A percentile compares a stretch with the other conserved stretches of the same genome.
Evolutionary conservation across 1,140 invertebrate species (phyloP).

Genomic region (Choristoneura fumiferana): DNA sequence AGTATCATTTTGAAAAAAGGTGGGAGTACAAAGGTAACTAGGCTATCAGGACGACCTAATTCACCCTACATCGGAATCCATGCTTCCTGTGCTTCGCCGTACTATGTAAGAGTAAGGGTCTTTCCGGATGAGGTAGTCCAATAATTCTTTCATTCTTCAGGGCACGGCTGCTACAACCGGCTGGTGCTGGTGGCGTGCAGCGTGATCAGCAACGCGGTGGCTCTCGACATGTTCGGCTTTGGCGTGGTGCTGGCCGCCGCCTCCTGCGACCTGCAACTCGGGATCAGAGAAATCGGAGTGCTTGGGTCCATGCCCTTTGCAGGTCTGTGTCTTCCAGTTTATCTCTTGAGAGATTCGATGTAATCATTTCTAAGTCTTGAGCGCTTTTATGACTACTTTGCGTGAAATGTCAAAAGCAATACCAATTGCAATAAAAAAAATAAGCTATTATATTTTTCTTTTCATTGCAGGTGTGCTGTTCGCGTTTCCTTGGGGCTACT

Average conservation of each 20-base stretch:
- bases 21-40: no score
- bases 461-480: constrained; percentile 43
- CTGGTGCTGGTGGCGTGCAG: constrained; percentile 34
- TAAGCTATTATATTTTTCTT: constrained; percentile 8
- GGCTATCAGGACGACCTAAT: no score
- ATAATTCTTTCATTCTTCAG: constrained; percentile 32
- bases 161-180: constrained; percentile 44
- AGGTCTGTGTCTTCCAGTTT: constrained; percentile 34
- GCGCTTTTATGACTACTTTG: no score
- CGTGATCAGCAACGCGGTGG: constrained; percentile 35
- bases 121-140: no score
- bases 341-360: no score
- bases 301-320: constrained; percentile 43
- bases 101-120: no score
- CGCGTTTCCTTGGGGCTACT: constrained; percentile 84
- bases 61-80: no score
- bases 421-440: no score
- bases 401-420: no score
- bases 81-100: no score
- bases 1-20: no score
- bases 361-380: no score
- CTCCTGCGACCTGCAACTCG: constrained; percentile 39
- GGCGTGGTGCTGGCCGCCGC: constrained; percentile 40
- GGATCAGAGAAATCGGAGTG: constrained; percentile 33
- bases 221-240: constrained; percentile 48